Percentiles rank a stretch among this genome's conserved stretches.
phyloP scores from a whole-genome alignment of 1,140 invertebrate species.

The Bilobella aurantiaca region DNA sequence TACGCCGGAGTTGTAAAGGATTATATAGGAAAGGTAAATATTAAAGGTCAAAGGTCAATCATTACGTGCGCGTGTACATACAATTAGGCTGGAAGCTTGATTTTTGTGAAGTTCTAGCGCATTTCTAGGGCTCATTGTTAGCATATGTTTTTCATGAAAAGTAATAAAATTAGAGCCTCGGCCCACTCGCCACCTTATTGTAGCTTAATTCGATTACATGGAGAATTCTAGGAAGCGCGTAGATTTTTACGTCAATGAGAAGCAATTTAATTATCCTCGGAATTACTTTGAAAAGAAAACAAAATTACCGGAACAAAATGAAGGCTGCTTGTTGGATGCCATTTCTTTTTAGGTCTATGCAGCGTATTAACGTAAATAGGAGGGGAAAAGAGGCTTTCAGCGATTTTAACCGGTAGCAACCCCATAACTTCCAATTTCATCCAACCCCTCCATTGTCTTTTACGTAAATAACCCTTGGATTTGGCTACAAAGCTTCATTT shows the following conservation, averaged over 20 bases:
- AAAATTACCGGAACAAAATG: neutral
- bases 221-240: too few relatives aligned
- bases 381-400: neutral
- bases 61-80: too few relatives aligned
- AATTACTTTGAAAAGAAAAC: neutral
- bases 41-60: neutral
- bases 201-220: too few relatives aligned
- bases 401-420: neutral
- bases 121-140: too few relatives aligned
- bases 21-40: conserved; percentile 45
- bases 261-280: neutral
- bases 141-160: too few relatives aligned
- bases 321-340: neutral
- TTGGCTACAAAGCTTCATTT: neutral
- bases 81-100: too few relatives aligned
- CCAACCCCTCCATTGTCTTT: neutral
- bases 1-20: conserved; percentile 50
- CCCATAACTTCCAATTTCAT: neutral
- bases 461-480: too few relatives aligned
- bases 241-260: neutral
- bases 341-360: too few relatives aligned
- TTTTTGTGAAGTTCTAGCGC: too few relatives aligned
- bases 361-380: too few relatives aligned
- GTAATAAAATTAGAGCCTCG: too few relatives aligned
- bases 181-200: too few relatives aligned